Evolutionary conservation across 2,888 invertebrate genomes (phyloP), one percentile per base, ranked within the genome.

Genomic region (Callosobruchus maculatus): DNA sequence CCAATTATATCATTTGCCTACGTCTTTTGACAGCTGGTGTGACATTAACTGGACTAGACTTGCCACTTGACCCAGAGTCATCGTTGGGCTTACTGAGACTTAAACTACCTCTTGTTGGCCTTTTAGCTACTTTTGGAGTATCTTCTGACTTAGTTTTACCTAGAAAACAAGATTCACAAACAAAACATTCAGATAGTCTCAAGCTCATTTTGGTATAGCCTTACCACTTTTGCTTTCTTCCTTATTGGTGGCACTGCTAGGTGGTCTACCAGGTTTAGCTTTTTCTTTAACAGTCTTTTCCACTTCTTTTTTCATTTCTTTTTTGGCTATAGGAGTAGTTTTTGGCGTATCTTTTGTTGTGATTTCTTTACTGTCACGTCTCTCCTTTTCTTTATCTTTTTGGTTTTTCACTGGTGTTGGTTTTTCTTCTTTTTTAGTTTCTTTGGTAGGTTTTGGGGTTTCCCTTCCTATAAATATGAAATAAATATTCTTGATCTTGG

Each of bases 41-140:
- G 20, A 85, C 84, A 66, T 84, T 86, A 49, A 87, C 73, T 0
- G 87, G 87, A 81, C 87, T 87, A 71, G 85, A 84, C 80, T 86
- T 87, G 20, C 86, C 86, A 79, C 83, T 85, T n/a, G 84, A 85
- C 72, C 82, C 82, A 20, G 82, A 82, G 77, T 88, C 87, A 76
- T 88, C 88, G 69, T 77, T 80, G 21, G 87, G 83, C 81, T 88
- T 88, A 18, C 49, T 49, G 1, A 49, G 49, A 49, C 49, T 49
- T 67, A 87, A 80, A 77, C 87, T 87, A 21, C 88, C 88, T 76
- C 88, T 83, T 9, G 87, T 87, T 4, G 88, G 87, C 67, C 88
- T 77, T 70, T 88, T 87, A 20, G 79, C 76, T 20, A 83, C 80
- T 77, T 86, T 84, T 3, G 84, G 84, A 4, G 84, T 83, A 26